Evolutionary conservation across 2,888 invertebrate species (phyloP), one percentile per base, ranked within the genome.

Genomic region (Lucinisca nassula): DNA sequence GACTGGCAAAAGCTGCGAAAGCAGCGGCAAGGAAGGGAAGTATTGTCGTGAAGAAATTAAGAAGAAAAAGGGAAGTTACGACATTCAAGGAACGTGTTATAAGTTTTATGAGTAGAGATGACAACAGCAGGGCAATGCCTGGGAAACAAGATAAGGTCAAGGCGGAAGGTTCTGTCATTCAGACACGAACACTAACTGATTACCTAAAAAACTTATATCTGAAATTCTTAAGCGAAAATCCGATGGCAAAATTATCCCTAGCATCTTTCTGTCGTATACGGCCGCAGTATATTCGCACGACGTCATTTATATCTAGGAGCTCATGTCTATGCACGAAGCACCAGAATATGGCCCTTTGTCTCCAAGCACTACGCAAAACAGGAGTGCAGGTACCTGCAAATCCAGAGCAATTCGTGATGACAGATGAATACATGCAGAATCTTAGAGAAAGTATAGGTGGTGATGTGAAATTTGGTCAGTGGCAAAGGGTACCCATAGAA

Each of bases 191-290:
- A 8, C n/a, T 72, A 14, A 72, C 72, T 12, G 72, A 72, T 37
- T 72, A 72, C 37, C 14, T 72, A 14, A 8, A 17, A 30, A 72
- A 17, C 30, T 30, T 72, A n/a, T 72, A 84, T 40, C 8, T n/a
- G 21, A 84, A 79, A 61, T 84, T 73, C 40, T 0, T 38, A 14
- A 40, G 61, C n/a, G 72, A 72, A 72, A 72, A 72, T 37, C 32
- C 72, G 12, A 10, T 8, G 12, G 8, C 30, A 12, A 72, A 72
- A 72, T 10, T 72, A 8, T 72, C 72, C n/a, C 30, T 72, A 10
- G 37, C 72, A 72, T 17, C 84, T 24, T 84, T 84, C 61, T 73
- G 73, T 30, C 40, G 84, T 35, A 40, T 79, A 10, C 73, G 84
- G 8, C 84, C 84, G 49, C 12, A 14, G 24, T 8, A 79, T 49